Evolutionary conservation across 2,797 vertebrate genomes (phyloP).

Genomic region (Rhyacichthys aspro): DNA sequence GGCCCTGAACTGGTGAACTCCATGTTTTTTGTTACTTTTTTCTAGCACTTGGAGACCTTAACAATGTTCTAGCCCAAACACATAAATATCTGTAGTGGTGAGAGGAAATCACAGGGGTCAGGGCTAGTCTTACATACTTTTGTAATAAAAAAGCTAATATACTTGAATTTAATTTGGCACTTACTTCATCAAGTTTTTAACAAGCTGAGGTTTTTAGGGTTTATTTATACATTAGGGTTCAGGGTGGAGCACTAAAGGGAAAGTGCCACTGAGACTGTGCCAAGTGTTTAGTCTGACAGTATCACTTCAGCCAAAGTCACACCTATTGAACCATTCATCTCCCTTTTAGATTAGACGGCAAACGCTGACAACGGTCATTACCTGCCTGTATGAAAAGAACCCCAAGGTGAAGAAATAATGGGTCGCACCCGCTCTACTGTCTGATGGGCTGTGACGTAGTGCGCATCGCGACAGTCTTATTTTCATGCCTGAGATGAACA

Average conservation of each 20-base stretch:
- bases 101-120: too few species aligned
- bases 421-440: slow-evolving; percentile 1
- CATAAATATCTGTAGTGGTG: too few species aligned
- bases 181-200: background rate
- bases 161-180: background rate
- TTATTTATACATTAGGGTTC: too few species aligned
- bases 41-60: too few species aligned
- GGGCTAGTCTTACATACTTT: too few species aligned
- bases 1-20: too few species aligned
- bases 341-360: slow-evolving; percentile 16
- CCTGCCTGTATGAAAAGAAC: slow-evolving; percentile 25
- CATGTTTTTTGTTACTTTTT: too few species aligned
- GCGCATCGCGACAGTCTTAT: background rate
- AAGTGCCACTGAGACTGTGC: background rate
- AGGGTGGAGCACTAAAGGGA: too few species aligned
- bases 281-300: slow-evolving; percentile 5
- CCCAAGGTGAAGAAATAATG: slow-evolving; percentile 22
- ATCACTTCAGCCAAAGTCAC: slow-evolving; percentile 10
- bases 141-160: background rate
- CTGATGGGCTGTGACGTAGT: slow-evolving; percentile 12
- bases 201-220: too few species aligned
- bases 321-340: slow-evolving; percentile 12
- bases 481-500: background rate
- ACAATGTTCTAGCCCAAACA: too few species aligned
- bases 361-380: slow-evolving; percentile 37